These are phyloP conservation scores for Lasiurus cinereus DNA, from an alignment of 2,113 vertebrate species.

Conservation along the genomic window DNA sequence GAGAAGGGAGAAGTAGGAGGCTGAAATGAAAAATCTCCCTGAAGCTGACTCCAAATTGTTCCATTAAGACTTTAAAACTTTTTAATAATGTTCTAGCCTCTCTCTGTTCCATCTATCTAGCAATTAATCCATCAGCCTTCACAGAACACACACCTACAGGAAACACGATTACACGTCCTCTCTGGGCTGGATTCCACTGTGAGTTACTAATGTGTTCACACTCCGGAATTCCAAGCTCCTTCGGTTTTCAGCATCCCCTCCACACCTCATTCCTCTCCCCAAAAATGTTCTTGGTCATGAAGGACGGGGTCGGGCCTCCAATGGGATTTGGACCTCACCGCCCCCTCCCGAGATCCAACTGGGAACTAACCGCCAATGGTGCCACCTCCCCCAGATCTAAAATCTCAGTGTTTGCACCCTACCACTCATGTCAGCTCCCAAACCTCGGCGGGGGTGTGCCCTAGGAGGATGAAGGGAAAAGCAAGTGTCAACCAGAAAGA, in stretches of 20 bases:
- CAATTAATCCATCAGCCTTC: constrained; percentile 86
- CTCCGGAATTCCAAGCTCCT: constrained; percentile 71
- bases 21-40: constrained; percentile 60
- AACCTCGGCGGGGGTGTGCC: neutral
- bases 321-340: constrained; percentile 25
- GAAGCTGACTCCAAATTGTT: constrained; percentile 82
- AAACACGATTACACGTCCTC: constrained; percentile 70
- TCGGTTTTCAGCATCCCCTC: constrained; percentile 33
- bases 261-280: constrained; percentile 15
- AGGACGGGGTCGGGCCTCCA: constrained; percentile 45
- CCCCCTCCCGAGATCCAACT: constrained; percentile 48
- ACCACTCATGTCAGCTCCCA: neutral
- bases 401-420: neutral
- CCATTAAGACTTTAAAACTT: constrained; percentile 85
- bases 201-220: constrained; percentile 80
- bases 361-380: constrained; percentile 32
- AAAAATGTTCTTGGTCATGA: constrained; percentile 60
- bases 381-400: neutral
- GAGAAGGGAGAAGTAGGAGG: constrained; percentile 59
- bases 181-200: constrained; percentile 72
- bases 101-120: constrained; percentile 86
- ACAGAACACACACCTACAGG: constrained; percentile 84
- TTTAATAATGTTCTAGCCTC: constrained; percentile 84
- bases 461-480: constrained; percentile 24
- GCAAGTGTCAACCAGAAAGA: constrained; percentile 67